phyloP scores from a whole-genome alignment of 1,140 invertebrate genomes.

The Chelonus insularis region DNA sequence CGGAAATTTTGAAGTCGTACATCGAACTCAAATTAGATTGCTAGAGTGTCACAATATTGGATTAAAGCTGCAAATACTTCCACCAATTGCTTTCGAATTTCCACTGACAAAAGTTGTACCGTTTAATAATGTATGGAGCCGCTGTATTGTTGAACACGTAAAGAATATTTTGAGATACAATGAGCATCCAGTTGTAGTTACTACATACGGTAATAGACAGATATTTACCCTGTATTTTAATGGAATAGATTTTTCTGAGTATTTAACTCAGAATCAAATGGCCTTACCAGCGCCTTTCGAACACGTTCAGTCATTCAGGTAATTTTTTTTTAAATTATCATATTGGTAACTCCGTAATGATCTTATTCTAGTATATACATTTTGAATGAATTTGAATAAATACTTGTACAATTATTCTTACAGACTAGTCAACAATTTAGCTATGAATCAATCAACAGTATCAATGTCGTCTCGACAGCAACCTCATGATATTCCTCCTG shows the following conservation, averaged over 20 bases:
- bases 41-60: slow-evolving; percentile 59
- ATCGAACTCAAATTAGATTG: slow-evolving; percentile 61
- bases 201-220: not conserved
- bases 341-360: too few relatives aligned
- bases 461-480: too few relatives aligned
- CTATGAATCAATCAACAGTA: not conserved
- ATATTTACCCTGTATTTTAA: slow-evolving; percentile 35
- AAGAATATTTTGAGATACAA: slow-evolving; percentile 58
- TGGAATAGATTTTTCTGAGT: slow-evolving; percentile 41
- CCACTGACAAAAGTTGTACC: slow-evolving; percentile 62
- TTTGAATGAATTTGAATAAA: too few relatives aligned
- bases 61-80: slow-evolving; percentile 54
- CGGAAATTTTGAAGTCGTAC: slow-evolving; percentile 66
- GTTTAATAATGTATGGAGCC: slow-evolving; percentile 57
- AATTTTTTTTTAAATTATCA: not conserved
- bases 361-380: not conserved
- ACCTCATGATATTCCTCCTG: not conserved
- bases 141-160: slow-evolving; percentile 56
- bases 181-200: slow-evolving; percentile 47
- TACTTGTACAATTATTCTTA: too few relatives aligned
- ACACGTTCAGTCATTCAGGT: not conserved
- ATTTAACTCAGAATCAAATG: slow-evolving; percentile 38
- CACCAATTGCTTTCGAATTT: slow-evolving; percentile 63
- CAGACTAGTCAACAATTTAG: too few relatives aligned
- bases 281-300: slow-evolving; percentile 20